A percentile compares a stretch with the other conserved stretches of the same genome.
Evolutionary conservation across 92 coral and sea anemone genomes (phyloP).

Genomic region (Porites evermanni): DNA sequence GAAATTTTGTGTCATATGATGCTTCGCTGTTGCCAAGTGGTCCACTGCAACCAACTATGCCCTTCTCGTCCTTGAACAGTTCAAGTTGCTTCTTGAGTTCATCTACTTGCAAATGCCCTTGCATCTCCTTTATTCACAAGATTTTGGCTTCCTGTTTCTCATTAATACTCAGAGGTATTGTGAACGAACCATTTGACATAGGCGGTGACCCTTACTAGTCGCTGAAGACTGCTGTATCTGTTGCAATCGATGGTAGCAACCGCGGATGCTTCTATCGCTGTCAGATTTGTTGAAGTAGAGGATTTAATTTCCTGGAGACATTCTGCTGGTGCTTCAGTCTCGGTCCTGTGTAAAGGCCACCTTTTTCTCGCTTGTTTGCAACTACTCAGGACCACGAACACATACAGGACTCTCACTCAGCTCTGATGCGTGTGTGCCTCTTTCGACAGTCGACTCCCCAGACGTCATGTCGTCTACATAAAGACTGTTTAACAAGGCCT

Average conservation of each 20-base stretch:
- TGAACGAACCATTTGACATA: no score
- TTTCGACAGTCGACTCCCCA: constrained; percentile 39
- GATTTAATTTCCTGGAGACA: constrained; percentile 12
- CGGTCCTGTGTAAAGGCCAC: background rate
- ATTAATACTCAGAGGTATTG: no score
- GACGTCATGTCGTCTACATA: constrained; percentile 47
- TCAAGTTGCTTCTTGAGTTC: no score
- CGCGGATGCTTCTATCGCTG: background rate
- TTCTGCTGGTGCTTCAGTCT: constrained; percentile 13
- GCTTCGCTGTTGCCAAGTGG: no score
- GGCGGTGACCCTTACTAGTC: no score
- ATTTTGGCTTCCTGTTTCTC: no score
- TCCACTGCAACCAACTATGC: no score
- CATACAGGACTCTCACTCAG: constrained; percentile 23
- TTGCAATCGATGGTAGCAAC: background rate
- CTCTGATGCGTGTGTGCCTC: constrained; percentile 25
- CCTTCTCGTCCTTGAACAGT: no score
- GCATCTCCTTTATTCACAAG: no score
- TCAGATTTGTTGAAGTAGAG: background rate
- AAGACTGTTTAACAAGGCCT: constrained; percentile 20
- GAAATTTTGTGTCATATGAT: no score
- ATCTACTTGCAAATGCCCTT: no score
- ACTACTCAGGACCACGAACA: constrained; percentile 56
- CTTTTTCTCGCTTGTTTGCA: constrained; percentile 2
- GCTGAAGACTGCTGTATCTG: no score